Conservation (phyloP, 1,140 invertebrate genomes). For the Temnothorax longispinosus region DNA sequence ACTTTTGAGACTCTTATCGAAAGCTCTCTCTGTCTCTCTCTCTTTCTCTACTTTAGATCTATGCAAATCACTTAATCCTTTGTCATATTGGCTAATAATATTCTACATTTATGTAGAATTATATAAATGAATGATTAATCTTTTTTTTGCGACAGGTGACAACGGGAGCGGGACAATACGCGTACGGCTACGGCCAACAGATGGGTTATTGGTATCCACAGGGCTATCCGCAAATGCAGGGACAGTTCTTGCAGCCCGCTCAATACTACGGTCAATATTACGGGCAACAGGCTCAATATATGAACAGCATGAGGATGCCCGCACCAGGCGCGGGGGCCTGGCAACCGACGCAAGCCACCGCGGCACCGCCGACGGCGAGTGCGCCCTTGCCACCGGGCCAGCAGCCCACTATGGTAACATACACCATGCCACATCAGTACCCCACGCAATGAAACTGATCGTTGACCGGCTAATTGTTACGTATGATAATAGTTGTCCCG, state of each 20-base stretch:
- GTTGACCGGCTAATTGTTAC: slow-evolving; percentile 70
- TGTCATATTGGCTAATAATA: neutral
- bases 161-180: slow-evolving; percentile 87
- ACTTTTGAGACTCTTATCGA: neutral
- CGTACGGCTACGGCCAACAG: slow-evolving; percentile 90
- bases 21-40: neutral
- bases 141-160: slow-evolving; percentile 78
- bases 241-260: slow-evolving; percentile 82
- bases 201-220: slow-evolving; percentile 94
- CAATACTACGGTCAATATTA: slow-evolving; percentile 87
- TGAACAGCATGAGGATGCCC: slow-evolving; percentile 86
- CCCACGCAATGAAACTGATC: slow-evolving; percentile 89
- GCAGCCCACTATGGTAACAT: slow-evolving; percentile 90
- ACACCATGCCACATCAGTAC: slow-evolving; percentile 91
- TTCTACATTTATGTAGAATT: neutral
- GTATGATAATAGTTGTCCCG: slow-evolving; percentile 68
- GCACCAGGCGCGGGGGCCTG: slow-evolving; percentile 86
- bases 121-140: neutral
- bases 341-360: slow-evolving; percentile 85
- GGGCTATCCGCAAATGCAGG: slow-evolving; percentile 88
- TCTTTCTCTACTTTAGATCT: neutral
- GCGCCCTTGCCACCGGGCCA: slow-evolving; percentile 85
- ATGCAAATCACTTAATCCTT: neutral
- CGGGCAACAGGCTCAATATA: slow-evolving; percentile 85
- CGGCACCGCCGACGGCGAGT: slow-evolving; percentile 84